Conservation (phyloP, 2,888 invertebrate genomes). For the Drosophila multiciliata region DNA sequence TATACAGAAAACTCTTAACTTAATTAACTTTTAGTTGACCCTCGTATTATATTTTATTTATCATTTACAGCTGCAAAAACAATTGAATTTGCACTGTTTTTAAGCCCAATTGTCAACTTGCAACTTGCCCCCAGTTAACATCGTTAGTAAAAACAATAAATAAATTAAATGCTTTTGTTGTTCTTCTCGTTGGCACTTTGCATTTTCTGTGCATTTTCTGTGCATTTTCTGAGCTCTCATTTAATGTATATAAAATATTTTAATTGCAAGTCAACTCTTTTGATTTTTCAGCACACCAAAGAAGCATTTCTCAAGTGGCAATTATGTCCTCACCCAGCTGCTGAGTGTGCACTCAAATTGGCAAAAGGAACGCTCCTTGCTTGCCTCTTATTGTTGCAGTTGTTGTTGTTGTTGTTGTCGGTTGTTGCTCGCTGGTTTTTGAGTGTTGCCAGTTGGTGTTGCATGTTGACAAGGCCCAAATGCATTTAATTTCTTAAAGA, state of each 20-base stretch:
- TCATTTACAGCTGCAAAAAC: not conserved
- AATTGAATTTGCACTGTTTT: constrained; percentile 12
- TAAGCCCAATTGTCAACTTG: constrained; percentile 14
- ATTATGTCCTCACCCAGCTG: constrained; percentile 64
- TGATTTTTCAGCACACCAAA: constrained; percentile 52
- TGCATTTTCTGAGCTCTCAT: constrained; percentile 20
- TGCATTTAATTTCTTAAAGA: constrained; percentile 81
- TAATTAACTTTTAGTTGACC: not conserved
- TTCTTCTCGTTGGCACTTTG: not conserved
- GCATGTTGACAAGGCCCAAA: constrained; percentile 72
- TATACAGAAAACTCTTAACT: not conserved
- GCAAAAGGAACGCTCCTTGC: constrained; percentile 37
- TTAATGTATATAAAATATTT: constrained; percentile 60
- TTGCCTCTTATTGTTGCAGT: constrained; percentile 7
- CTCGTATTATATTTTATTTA: constrained; percentile 7
- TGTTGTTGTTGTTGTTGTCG: constrained; percentile 18
- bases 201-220: too few species aligned
- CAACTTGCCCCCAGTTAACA: constrained; percentile 35
- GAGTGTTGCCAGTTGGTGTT: constrained; percentile 47
- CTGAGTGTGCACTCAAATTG: constrained; percentile 61
- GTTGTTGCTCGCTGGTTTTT: constrained; percentile 25
- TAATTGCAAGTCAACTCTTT: constrained; percentile 71
- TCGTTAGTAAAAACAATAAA: constrained; percentile 27
- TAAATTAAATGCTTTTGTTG: constrained; percentile 35
- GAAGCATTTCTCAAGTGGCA: constrained; percentile 70